Evolutionary conservation across 1,140 invertebrate genomes (phyloP), one percentile per base, ranked within the genome.

Genomic region (Ceratina australensis): DNA sequence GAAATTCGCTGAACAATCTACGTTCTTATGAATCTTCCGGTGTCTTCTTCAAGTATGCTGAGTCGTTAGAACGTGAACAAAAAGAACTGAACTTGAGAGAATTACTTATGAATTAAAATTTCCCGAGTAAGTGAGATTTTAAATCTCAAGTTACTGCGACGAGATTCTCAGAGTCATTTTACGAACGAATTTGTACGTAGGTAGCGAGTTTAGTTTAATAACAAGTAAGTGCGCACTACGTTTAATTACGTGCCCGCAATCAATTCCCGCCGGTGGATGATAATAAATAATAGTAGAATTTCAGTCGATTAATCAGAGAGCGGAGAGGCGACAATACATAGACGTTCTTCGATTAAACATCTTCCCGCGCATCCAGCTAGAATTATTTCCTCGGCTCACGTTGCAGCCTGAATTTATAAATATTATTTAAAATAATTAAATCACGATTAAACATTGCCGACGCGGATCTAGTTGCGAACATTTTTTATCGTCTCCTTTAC

Each of bases 51-150:
- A 50, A 75, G 42, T 68, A 20, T 59, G 64, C 73, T 68, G 73
- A 75, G 42, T 57, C 63, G 26, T 57, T 33, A 16, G 10, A 10
- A 26, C 15, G 8, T 15, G 54, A 54, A n/a, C n/a, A n/a, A n/a
- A n/a, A 75, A 75, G 68, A 68, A 75, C 20, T 75, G 33, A 75
- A 59, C 65, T 22, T 42, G 28, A 15, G 54, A 33, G 57, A 75
- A 68, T 75, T 57, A 50, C 73, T 50, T 50, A n/a, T 15, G 24
- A 54, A 68, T 49, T 12, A 50, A 68, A 67, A 57, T 20, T 59
- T 33, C 18, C 10, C 2, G 8, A 18, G 24, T 59, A 26, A 57
- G 15, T 18, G n/a, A 47, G 24, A 67, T 22, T 50, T 28, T 20
- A 72, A 22, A 59, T 8, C 59, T 15, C 8, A 33, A 59, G n/a